Base-by-base conservation (phyloP, 2,797 vertebrate species). In the Eulemur mongoz region DNA sequence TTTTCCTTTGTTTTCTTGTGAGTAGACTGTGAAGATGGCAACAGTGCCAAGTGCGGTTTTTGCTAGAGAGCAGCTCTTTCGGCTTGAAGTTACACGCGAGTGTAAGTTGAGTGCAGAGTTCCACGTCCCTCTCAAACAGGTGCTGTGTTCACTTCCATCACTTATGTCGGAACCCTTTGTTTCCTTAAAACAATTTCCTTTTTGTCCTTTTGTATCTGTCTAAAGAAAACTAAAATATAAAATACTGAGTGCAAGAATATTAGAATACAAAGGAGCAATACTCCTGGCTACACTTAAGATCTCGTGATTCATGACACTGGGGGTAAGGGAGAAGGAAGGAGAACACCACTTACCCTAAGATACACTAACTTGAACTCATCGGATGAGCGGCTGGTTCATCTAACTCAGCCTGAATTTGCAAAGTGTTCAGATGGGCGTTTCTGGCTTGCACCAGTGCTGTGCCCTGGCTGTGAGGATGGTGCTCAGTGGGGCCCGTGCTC, bases 21-120 rank as follows among this genome's bases (percentile, higher is more conserved):
- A 96, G 97, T 95, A 95, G 97, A 97, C 98, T 98, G 94, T 97
- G 98, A 98, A 97, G 85, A 94, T 95, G 98, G 97, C 97, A 93
- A n/a, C 88, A 92, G 94, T 38, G 97, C 98, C 98, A 90, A 40
- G 89, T 61, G 90, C 82, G 96, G 63, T 96, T 98, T 97, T 98
- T 97, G 94, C 95, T 75, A 61, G 97, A 96, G 91, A 96, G 89
- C 96, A 89, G 96, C 95, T 78, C 97, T 88, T 91, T 72, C 82
- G 82, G 52, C 92, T 94, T 81, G 87, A 92, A 94, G 91, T 83
- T 96, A 89, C 65, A 38, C 13, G 4, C 15, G 88, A 96, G 76
- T 0, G 0, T 76, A 86, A 94, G 90, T 95, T 70, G 79, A 92
- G 98, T 88, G 84, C 88, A 94, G 96, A 97, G 94, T 67, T 83